phyloP scores from a whole-genome alignment of 2,888 invertebrate genomes.

The Ryuthela nishihirai region DNA sequence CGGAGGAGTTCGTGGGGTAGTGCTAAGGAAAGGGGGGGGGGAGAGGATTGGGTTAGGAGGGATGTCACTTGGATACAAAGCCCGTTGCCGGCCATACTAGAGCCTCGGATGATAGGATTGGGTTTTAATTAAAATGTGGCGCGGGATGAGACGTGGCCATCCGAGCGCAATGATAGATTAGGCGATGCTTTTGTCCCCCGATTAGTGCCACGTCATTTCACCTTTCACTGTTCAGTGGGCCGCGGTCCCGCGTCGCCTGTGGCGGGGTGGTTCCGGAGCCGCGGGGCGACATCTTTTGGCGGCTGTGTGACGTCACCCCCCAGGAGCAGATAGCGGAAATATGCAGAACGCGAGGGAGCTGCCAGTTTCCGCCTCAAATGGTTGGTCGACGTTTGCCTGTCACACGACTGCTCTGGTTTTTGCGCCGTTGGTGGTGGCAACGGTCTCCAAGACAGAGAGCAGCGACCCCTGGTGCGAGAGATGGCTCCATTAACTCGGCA shows the following conservation, averaged over 20 bases:
- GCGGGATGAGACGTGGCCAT: slow-evolving; percentile 31
- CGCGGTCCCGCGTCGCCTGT: too few species aligned
- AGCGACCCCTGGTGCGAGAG: too few species aligned
- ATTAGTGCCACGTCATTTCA: slow-evolving; percentile 37
- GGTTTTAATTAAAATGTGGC: slow-evolving; percentile 39
- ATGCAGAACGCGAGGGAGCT: slow-evolving; percentile 37
- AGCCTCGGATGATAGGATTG: slow-evolving; percentile 26
- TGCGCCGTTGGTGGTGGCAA: too few species aligned
- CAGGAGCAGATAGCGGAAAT: slow-evolving; percentile 35
- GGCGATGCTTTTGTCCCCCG: slow-evolving; percentile 34
- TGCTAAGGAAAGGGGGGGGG: background rate
- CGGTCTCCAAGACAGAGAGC: too few species aligned
- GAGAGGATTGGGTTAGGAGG: background rate
- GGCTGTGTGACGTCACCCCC: slow-evolving; percentile 20
- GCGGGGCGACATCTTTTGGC: slow-evolving; percentile 14
- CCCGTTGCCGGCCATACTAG: background rate
- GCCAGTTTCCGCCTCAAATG: too few species aligned
- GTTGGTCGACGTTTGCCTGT: too few species aligned
- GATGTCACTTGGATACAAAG: background rate
- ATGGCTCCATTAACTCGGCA: too few species aligned
- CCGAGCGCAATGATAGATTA: slow-evolving; percentile 38
- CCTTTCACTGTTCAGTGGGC: slow-evolving; percentile 35
- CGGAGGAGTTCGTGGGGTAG: slow-evolving; percentile 4
- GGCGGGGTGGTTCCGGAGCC: too few species aligned
- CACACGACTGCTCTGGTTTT: too few species aligned